Percentiles rank a stretch among this genome's conserved stretches.
phyloP scores from a whole-genome alignment of 2,113 vertebrate species.

The Benitochromis conjunctus region DNA sequence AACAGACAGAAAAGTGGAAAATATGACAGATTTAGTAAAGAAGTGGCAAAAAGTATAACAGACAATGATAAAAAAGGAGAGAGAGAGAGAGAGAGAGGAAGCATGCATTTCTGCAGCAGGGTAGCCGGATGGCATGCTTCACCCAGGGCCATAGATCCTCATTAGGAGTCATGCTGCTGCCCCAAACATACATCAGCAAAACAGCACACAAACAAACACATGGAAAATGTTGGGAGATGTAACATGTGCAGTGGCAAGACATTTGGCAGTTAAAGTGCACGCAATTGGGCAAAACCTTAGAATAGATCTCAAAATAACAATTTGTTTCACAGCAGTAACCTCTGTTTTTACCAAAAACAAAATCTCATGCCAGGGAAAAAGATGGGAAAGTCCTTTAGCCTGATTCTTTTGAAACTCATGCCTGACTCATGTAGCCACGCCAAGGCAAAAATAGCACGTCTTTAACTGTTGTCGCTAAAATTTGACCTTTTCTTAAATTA shows the following conservation, averaged over 20 bases:
- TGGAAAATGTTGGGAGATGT: background rate
- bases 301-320: background rate
- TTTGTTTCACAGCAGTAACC: background rate
- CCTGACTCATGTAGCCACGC: background rate
- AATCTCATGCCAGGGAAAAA: background rate
- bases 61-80: background rate
- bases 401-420: background rate
- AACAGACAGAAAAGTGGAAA: background rate
- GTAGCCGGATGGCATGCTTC: conserved; percentile 4
- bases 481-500: background rate
- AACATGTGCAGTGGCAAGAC: background rate
- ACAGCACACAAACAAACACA: background rate
- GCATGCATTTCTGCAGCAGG: conserved; percentile 3
- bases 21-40: background rate
- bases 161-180: conserved; percentile 39
- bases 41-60: background rate
- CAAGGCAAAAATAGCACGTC: background rate
- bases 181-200: conserved; percentile 19
- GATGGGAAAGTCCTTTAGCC: background rate
- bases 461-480: background rate
- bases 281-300: background rate
- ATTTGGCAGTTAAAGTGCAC: background rate
- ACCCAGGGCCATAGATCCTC: conserved; percentile 46
- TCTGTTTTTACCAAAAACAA: background rate
- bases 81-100: background rate